Base-by-base conservation (phyloP, 2,113 vertebrate species). In the Melanotaenia duboulayi region DNA sequence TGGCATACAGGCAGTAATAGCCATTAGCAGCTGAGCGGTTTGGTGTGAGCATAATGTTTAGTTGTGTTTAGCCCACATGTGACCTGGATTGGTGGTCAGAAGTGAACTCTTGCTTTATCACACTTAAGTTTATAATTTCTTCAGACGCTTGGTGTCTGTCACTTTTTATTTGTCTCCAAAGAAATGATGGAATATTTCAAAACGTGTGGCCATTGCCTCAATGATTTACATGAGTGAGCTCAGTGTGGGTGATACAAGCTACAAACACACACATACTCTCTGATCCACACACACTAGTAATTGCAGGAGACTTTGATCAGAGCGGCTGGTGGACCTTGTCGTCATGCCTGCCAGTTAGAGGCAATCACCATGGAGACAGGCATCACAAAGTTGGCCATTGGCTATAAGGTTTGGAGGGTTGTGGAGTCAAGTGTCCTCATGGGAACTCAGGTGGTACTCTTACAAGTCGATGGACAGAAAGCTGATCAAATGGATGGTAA, bases 11-110 rank as follows among this genome's bases (percentile, higher is more conserved):
- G 85, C 87, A 63, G 88, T 90, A 87, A 90, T 83, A 84, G 90
- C 90, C 87, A 90, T 93, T 93, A 92, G 91, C 82, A 84, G 75
- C 71, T 84, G 77, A 90, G 83, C 70, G 89, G 75, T 65, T 83
- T 71, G 75, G 68, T 76, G 87, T 71, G 80, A 58, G 78, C 80
- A 87, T 65, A 55, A 76, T 58, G 70, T 87, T 85, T 73, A 79
- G 81, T 49, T 54, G 81, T 81, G 77, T 90, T 90, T 83, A 80
- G 74, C 48, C 77, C 68, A 72, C 79, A 85, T 87, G 83, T 55
- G 59, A 71, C 39, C 74, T 57, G 58, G 51, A 75, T 65, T 39
- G 50, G 66, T 67, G 73, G 73, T 64, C 74, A 61, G 63, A 63
- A 59, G 69, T 51, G 44, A 68, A 66, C 25, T 59, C 56, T 24